phyloP scores from a whole-genome alignment of 2,888 invertebrate species.

The Cataglyphis rosenhaueri region DNA sequence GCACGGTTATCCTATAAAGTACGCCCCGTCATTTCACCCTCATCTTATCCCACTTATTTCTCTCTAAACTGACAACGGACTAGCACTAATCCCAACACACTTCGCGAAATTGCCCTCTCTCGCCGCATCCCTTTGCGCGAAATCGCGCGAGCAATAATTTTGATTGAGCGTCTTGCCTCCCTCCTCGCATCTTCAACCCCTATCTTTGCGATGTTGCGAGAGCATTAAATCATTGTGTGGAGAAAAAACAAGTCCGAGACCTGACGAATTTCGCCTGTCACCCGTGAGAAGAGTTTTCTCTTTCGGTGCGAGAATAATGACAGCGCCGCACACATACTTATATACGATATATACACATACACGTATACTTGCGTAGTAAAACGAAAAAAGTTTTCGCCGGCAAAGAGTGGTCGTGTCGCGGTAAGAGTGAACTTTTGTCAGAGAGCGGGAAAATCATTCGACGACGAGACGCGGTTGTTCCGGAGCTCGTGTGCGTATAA shows the following conservation, averaged over 20 bases:
- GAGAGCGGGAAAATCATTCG: conserved; percentile 36
- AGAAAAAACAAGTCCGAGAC: conserved; percentile 46
- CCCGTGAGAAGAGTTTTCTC: conserved; percentile 52
- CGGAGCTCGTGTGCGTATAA: neutral
- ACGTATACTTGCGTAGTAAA: conserved; percentile 25
- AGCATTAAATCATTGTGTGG: conserved; percentile 70
- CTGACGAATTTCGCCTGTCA: conserved; percentile 57
- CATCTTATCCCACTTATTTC: conserved; percentile 74
- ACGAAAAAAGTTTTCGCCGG: conserved; percentile 47
- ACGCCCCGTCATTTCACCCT: conserved; percentile 65
- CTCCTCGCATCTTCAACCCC: neutral
- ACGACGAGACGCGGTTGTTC: neutral
- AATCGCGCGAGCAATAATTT: conserved; percentile 72
- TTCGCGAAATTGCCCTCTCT: conserved; percentile 66
- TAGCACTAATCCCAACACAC: conserved; percentile 68
- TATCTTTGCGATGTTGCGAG: neutral
- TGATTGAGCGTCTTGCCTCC: conserved; percentile 65
- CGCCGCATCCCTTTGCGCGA: conserved; percentile 44
- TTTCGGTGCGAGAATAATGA: conserved; percentile 67
- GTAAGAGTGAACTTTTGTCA: conserved; percentile 25
- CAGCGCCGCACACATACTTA: conserved; percentile 8
- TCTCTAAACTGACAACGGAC: conserved; percentile 69
- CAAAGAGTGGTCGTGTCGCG: neutral
- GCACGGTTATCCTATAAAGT: conserved; percentile 63
- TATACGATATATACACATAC: neutral